Conservation (phyloP, 2,888 invertebrate species). For the Mayetiola destructor region DNA sequence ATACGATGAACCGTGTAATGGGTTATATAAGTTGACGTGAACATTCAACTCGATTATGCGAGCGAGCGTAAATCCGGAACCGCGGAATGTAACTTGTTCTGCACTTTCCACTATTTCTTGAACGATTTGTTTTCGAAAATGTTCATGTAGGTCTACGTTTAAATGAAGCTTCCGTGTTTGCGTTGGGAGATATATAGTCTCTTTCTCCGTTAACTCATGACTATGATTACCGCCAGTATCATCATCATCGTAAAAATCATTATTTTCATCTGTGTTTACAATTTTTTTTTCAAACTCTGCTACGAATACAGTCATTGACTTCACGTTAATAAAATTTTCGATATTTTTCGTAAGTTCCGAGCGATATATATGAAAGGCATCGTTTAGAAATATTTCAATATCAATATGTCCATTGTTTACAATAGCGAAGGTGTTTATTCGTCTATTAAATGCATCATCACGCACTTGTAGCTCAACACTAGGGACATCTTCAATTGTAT, state of each 20-base stretch:
- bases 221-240: slow-evolving; percentile 9
- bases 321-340: not conserved
- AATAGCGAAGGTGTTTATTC: slow-evolving; percentile 8
- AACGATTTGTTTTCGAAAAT: not conserved
- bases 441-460: slow-evolving; percentile 4
- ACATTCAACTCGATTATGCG: not conserved
- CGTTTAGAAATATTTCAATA: slow-evolving; percentile 7
- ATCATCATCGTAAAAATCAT: slow-evolving; percentile 9
- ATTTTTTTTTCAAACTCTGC: slow-evolving; percentile 10
- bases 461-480: slow-evolving; percentile 11
- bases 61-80: not conserved
- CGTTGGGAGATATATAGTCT: not conserved
- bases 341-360: slow-evolving; percentile 9
- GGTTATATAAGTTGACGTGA: not conserved
- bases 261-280: slow-evolving; percentile 11
- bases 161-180: not conserved
- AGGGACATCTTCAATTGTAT: slow-evolving; percentile 10
- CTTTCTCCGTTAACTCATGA: not conserved
- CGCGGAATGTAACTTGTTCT: not conserved
- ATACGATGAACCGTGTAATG: not conserved
- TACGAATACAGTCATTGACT: slow-evolving; percentile 10
- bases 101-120: not conserved
- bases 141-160: not conserved
- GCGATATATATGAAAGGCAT: slow-evolving; percentile 6
- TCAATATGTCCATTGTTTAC: slow-evolving; percentile 7